Evolutionary conservation across 2,113 vertebrate genomes (phyloP).

Genomic region (Melospiza melodia): DNA sequence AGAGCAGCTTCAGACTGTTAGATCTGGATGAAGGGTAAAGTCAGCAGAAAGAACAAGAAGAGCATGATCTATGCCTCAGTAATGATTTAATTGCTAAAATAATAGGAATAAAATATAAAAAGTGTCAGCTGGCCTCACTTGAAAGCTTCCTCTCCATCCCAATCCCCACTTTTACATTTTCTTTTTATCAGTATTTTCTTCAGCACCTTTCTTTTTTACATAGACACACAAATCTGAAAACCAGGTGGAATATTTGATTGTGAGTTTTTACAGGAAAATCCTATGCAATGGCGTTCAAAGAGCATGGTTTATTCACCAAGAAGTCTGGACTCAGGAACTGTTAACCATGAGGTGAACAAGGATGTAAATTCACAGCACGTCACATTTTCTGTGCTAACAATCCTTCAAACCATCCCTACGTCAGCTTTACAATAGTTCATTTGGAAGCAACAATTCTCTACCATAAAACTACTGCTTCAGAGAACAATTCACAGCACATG

Average conservation of each 20-base stretch:
- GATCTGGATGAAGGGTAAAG: not conserved
- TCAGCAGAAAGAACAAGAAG: not conserved
- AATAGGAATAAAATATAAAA: not conserved
- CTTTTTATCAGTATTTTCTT: not conserved
- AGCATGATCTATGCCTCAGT: not conserved
- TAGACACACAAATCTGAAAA: not conserved
- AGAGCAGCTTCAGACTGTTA: not conserved
- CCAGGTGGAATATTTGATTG: not conserved
- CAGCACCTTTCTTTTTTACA: not conserved
- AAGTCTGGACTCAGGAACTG: not conserved
- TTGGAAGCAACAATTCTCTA: not conserved
- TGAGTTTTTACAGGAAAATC: not conserved
- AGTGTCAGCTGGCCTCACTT: rapidly evolving
- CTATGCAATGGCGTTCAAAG: not conserved
- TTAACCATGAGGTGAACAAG: not conserved
- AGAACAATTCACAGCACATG: not conserved
- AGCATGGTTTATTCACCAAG: not conserved
- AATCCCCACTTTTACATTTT: not conserved
- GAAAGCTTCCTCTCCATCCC: not conserved
- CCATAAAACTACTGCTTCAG: not conserved
- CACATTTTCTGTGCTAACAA: not conserved
- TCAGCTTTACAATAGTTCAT: not conserved
- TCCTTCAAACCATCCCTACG: not conserved
- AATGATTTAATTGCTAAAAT: not conserved
- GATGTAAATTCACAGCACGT: not conserved